Evolutionary conservation across 2,113 vertebrate genomes (phyloP).

Genomic region (Phyllostomus hastatus): DNA sequence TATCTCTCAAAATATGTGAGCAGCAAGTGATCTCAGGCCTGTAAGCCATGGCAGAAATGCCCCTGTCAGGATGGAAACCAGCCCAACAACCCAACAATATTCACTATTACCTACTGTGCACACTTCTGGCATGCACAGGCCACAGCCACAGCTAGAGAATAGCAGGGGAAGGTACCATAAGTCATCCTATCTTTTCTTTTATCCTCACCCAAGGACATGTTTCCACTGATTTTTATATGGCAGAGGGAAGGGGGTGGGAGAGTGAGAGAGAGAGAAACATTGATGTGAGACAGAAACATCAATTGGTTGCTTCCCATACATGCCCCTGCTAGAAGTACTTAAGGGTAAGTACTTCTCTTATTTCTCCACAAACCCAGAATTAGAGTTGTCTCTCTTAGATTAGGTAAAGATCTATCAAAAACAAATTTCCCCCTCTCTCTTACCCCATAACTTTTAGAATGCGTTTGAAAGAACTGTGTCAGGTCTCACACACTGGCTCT

Average conservation of each 20-base stretch:
- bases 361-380: background rate
- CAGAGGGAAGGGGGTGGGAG: too few species aligned
- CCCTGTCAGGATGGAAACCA: fast-evolving
- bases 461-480: background rate
- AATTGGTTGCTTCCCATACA: too few species aligned
- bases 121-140: background rate
- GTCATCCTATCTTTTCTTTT: background rate
- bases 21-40: background rate
- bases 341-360: background rate
- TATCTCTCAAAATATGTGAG: background rate
- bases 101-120: too few species aligned
- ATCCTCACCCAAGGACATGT: too few species aligned
- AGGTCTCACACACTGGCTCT: background rate
- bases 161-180: too few species aligned
- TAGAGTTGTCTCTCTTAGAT: background rate
- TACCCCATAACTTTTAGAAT: background rate
- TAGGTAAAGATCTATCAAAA: background rate
- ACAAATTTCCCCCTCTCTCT: background rate
- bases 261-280: too few species aligned
- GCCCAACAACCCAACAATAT: too few species aligned
- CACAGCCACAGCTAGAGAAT: background rate
- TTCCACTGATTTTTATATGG: too few species aligned
- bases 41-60: fast-evolving
- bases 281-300: too few species aligned
- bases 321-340: too few species aligned